Evolutionary conservation across 2,113 vertebrate genomes (phyloP), one percentile per base, ranked within the genome.

Genomic region (Typhlomys cinereus): DNA sequence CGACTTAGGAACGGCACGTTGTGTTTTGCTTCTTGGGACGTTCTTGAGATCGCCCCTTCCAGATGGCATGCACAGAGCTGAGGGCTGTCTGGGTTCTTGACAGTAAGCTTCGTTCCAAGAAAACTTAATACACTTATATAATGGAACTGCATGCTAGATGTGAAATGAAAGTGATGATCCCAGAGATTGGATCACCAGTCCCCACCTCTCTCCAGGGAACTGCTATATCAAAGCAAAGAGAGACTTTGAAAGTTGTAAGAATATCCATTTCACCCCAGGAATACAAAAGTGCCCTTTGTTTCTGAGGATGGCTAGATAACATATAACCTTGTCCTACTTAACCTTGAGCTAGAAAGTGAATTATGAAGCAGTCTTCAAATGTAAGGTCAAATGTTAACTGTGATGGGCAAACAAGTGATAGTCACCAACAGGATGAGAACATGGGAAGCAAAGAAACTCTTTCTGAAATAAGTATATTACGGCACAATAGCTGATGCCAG

Each of bases 211-310:
- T 88, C 89, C 12, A 36, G 34, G 48, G 64, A 78, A 81, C 79
- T 7, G 12, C 93, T 93, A 44, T 92, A 93, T 96, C 81, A 93
- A 85, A 89, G 46, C 92, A 2, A 96, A 95, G 27, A 71, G 41
- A 96, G 96, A 88, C 75, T 96, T 95, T 48, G 93, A 94, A 73
- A 96, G 88, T n/a, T 89, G 46, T 91, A 62, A 88, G 91, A 48
- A 36, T 73, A 87, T 86, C 86, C 36, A 25, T 70, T 87, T 89
- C 79, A 83, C 23, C 48, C 48, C 14, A 11, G 7, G 62, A 82
- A 52, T 18, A 85, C 88, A 95, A 50, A 94, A 46, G 76, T 85
- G 25, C 4, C n/a, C 83, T 94, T 90, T 93, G 88, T 96, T 81
- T n/a, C 27, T 15, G 4, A 17, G 57, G 83, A 79, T n/a, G 62